Evolutionary conservation across 2,888 invertebrate genomes (phyloP).

Genomic region (Malthinus flaveolus): DNA sequence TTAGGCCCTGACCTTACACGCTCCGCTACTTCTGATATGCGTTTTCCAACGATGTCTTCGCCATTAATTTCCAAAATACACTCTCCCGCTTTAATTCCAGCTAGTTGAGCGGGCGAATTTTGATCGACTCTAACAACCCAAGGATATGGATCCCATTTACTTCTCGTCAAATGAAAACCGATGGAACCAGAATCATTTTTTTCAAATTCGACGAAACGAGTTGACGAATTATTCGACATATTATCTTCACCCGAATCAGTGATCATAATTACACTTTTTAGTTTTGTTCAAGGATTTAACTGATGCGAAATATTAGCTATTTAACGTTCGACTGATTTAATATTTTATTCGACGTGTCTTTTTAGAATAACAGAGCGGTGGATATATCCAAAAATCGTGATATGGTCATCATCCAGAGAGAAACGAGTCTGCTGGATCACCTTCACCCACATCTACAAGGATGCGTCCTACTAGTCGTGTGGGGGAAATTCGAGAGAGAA

Average conservation of each 20-base stretch:
- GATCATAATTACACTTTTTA: conserved; percentile 42
- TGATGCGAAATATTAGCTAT: background rate
- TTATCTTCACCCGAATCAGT: conserved; percentile 46
- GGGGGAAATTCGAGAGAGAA: conserved; percentile 16
- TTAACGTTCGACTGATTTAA: conserved; percentile 6
- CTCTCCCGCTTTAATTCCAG: conserved; percentile 71
- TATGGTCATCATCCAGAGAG: conserved; percentile 8
- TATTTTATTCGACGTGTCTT: background rate
- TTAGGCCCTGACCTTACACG: conserved; percentile 54
- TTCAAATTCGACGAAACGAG: conserved; percentile 59
- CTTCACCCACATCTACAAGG: conserved; percentile 29
- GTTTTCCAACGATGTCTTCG: conserved; percentile 58
- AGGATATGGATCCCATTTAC: conserved; percentile 81
- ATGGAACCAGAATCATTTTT: conserved; percentile 64
- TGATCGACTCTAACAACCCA: conserved; percentile 72
- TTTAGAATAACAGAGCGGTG: conserved; percentile 5
- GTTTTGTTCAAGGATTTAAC: conserved; percentile 43
- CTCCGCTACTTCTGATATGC: conserved; percentile 59
- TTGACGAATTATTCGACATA: conserved; percentile 39
- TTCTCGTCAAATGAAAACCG: conserved; percentile 74
- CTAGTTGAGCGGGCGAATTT: conserved; percentile 64
- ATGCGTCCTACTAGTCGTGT: conserved; percentile 18
- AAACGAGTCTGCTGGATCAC: conserved; percentile 17
- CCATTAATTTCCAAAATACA: conserved; percentile 67
- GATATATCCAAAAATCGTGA: conserved; percentile 9